Conservation (phyloP, 37 sponge, comb jelly and placozoan species). For the Haliclona indistincta region DNA sequence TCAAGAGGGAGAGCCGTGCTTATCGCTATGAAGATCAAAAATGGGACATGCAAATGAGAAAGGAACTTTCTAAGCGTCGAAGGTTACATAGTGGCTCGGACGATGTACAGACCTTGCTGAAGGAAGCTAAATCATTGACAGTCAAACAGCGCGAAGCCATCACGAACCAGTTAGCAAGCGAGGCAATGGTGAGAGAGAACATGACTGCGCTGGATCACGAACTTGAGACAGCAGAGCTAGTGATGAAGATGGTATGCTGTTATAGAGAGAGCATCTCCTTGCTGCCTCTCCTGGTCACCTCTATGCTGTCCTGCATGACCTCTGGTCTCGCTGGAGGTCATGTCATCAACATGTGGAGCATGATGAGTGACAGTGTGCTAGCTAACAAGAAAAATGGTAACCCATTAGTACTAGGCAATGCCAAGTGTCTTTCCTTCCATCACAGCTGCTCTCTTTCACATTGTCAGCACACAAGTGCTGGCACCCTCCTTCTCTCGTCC, state of each 20-base stretch:
- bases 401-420: too few species aligned
- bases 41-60: slow-evolving; percentile 87
- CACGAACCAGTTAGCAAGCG: slow-evolving; percentile 18
- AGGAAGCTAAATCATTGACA: slow-evolving; percentile 31
- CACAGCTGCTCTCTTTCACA: slow-evolving; percentile 21
- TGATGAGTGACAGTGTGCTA: background rate
- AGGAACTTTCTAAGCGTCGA: slow-evolving; percentile 15
- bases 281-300: too few species aligned
- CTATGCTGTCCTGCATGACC: background rate
- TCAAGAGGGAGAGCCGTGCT: slow-evolving; percentile 76
- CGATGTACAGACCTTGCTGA: slow-evolving; percentile 16
- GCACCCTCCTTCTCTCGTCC: slow-evolving; percentile 14
- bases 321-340: background rate
- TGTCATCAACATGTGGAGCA: background rate
- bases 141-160: slow-evolving; percentile 10
- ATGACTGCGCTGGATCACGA: background rate
- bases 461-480: too few species aligned
- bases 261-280: too few species aligned
- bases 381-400: too few species aligned
- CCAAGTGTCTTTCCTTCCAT: background rate
- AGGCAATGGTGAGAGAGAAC: slow-evolving; percentile 18
- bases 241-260: too few species aligned
- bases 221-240: slow-evolving; percentile 1
- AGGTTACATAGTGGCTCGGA: background rate
- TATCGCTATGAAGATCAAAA: slow-evolving; percentile 94